phyloP scores from a whole-genome alignment of 2,797 vertebrate genomes.

The Phataginus tetradactyla region DNA sequence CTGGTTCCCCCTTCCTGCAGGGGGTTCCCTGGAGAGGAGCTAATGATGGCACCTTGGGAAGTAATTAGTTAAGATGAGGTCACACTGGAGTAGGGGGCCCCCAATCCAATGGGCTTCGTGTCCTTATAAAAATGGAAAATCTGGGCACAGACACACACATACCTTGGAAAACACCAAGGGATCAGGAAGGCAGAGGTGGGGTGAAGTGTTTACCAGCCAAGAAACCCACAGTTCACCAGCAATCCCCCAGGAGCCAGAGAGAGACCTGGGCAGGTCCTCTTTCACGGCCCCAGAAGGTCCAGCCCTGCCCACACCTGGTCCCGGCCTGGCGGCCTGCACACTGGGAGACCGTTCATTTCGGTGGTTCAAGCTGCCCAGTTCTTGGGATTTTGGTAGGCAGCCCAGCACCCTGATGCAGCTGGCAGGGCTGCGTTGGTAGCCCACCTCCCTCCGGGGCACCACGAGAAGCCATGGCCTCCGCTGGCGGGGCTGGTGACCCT shows the following conservation, averaged over 20 bases:
- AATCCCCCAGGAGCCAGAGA: neutral
- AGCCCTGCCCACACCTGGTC: accelerated
- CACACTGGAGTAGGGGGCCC: too few species aligned
- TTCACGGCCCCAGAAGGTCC: neutral
- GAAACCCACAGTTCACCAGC: accelerated
- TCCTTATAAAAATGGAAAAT: neutral
- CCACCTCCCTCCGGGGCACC: neutral
- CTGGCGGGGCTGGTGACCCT: too few species aligned
- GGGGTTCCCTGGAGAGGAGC: neutral
- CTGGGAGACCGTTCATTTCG: neutral
- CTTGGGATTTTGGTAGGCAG: neutral
- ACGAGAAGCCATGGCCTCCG: accelerated
- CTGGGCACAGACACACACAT: neutral
- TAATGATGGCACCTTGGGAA: neutral
- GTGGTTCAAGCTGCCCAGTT: neutral
- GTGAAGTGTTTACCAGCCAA: neutral
- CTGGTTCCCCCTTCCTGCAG: neutral
- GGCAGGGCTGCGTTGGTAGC: accelerated
- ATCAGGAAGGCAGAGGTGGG: neutral
- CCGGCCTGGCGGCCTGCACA: neutral
- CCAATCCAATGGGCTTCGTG: accelerated
- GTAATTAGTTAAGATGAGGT: too few species aligned
- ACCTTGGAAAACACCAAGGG: accelerated
- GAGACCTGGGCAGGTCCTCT: neutral
- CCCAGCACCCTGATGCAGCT: neutral